Conservation (phyloP, 2,797 vertebrate species). For the Huso huso region DNA sequence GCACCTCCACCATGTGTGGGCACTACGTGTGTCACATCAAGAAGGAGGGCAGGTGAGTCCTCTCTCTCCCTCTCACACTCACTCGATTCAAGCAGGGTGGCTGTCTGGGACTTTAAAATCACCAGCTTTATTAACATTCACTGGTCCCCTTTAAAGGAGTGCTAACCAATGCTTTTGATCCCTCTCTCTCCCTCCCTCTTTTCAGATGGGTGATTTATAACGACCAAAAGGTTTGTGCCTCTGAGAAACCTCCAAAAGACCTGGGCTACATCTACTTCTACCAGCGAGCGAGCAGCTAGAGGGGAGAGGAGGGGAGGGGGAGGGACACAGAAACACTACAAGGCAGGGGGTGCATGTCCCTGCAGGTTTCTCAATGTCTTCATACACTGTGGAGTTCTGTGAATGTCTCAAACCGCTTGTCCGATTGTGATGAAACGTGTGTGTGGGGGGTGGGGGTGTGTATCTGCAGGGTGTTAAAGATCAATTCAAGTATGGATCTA, state of each 20-base stretch:
- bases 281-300: conserved; percentile 82
- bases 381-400: too few relatives aligned
- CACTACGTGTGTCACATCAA: conserved; percentile 98
- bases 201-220: conserved; percentile 97
- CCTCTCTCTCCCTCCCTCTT: neutral
- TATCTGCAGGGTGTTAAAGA: too few relatives aligned
- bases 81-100: neutral
- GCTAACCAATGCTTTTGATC: neutral
- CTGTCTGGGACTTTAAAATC: neutral
- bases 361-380: too few relatives aligned
- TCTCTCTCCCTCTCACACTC: neutral
- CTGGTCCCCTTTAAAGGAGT: too few relatives aligned
- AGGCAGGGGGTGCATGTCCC: too few relatives aligned
- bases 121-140: too few relatives aligned
- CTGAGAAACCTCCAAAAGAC: conserved; percentile 97
- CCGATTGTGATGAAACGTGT: too few relatives aligned
- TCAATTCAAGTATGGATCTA: too few relatives aligned
- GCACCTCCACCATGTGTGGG: conserved; percentile 95
- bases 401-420: too few relatives aligned
- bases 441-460: too few relatives aligned
- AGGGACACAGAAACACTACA: conserved; percentile 9
- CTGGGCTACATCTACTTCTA: conserved; percentile 98
- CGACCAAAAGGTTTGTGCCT: conserved; percentile 96
- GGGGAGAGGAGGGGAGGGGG: conserved; percentile 22
- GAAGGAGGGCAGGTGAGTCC: conserved; percentile 89